Base-by-base conservation (phyloP, 2,113 vertebrate genomes). In the Protobothrops flavoviridis region DNA sequence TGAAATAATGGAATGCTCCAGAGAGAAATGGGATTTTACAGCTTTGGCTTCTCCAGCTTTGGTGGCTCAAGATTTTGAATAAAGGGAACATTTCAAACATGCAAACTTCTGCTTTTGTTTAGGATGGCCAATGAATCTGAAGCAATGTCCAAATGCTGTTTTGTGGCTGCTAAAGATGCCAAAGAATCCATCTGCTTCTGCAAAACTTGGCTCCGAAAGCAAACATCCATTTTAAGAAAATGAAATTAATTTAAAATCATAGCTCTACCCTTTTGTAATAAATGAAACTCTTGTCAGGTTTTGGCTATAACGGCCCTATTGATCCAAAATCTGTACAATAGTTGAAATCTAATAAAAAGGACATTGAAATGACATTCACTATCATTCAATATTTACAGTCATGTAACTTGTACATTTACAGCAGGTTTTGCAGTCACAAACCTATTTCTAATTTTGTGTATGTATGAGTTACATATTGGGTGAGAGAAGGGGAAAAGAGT, bases 121-220 rank as follows among this genome's bases (percentile, higher is more conserved):
- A 92, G 94, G 87, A 93, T 89, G 93, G 74, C 91, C 89, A 87
- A 94, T 96, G 95, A 91, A 91, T 87, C 92, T 95, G 92, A 64
- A 92, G 87, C 92, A 91, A 93, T 55, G 24, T 57, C 59, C 55
- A 85, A 90, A 87, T 87, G 74, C 90, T 93, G 52, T 90, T 90
- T 81, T 90, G 59, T 93, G 87, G 90, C 92, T 94, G 95, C 93
- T 94, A 91, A 95, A 95, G 94, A 94, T 93, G 92, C 93, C 93
- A 96, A 86, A 94, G 92, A 94, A 95, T 94, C 94, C 93, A 94
- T 93, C 64, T 96, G 94, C 92, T 95, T 88, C 88, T 95, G 88
- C 85, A 95, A 94, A 95, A 12, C 0, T 81, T 89, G 91, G 53
- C 88, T 95, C 91, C 33, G 94, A 92, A 90, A 96, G 90, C 45